Base-by-base conservation (phyloP, 2,797 vertebrate genomes). In the Balearica regulorum region DNA sequence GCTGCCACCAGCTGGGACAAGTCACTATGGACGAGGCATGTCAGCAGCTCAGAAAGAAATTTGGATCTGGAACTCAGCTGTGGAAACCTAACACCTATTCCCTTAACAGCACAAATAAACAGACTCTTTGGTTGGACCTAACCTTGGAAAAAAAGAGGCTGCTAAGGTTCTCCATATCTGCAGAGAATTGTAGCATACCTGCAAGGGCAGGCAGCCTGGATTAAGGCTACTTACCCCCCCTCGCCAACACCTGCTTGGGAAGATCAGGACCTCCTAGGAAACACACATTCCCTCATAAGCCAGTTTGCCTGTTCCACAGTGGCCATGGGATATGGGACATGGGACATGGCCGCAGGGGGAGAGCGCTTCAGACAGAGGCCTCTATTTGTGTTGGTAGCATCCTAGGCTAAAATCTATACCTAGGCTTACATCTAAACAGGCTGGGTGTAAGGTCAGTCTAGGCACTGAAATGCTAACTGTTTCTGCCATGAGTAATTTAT, bases 211-310 rank as follows among this genome's bases (percentile, higher is more conserved):
- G 16, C 51, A 85, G 7, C 48, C 19, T 81, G 53, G 14, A 18
- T 71, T 90, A 60, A 84, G 69, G 53, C 8, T 81, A 28, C n/a
- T 28, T 78, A 62, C 4, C 37, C 10, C 13, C 12, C 8, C 48
- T 8, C 3, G 1, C 24, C 44, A 48, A 49, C 33, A 70, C 13
- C 48, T 39, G 3, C 21, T 62, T 79, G 33, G 39, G 58, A 93
- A 89, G 20, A 76, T 19, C 33, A 84, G 20, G 43, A 62, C n/a
- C 16, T 75, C 16, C 35, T 37, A 73, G 37, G 43, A 90, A 80
- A 72, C 13, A 20, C 0, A 1, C 0, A 0, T 57, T 83, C 28
- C 17, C 21, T 60, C 49, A 13, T 57, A 55, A 90, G 2, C 8
- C 10, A 41, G 10, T 83, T 78, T 24, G 24, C 25, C 17, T 68